These are phyloP conservation scores for Halcyon smyrnensis DNA, from an alignment of 2,797 vertebrate species.

Conservation along the genomic window DNA sequence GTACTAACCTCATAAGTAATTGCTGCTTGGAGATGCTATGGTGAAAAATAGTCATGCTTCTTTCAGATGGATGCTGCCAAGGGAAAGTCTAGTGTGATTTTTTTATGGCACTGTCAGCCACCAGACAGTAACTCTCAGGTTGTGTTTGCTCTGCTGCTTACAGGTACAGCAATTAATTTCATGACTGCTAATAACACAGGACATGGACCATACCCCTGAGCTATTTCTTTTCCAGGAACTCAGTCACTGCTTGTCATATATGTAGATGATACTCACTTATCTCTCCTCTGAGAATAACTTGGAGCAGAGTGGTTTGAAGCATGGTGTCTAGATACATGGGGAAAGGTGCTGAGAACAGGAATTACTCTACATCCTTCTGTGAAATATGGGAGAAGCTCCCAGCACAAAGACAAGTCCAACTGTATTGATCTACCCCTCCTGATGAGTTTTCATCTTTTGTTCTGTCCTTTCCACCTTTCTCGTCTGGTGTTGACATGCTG, in stretches of 20 bases:
- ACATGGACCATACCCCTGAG: accelerated
- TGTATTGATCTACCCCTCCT: accelerated
- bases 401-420: accelerated
- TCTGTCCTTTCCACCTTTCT: not conserved
- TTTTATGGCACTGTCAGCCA: not conserved
- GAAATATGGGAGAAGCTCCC: not conserved
- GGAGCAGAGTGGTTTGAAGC: not conserved
- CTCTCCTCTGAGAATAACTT: not conserved
- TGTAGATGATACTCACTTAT: not conserved
- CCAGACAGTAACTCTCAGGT: not conserved
- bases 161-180: not conserved
- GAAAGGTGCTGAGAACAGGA: not conserved
- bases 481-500: not conserved
- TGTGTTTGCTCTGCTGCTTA: not conserved
- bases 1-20: not conserved
- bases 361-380: not conserved
- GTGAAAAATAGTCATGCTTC: not conserved
- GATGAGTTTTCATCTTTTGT: not conserved
- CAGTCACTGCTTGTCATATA: not conserved
- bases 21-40: not conserved
- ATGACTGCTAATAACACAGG: not conserved
- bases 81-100: not conserved
- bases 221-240: not conserved
- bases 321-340: not conserved
- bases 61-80: not conserved